Base-by-base conservation (phyloP, 30 jellyfish, hydroid and myxozoan genomes). In the Sanderia malayensis region DNA sequence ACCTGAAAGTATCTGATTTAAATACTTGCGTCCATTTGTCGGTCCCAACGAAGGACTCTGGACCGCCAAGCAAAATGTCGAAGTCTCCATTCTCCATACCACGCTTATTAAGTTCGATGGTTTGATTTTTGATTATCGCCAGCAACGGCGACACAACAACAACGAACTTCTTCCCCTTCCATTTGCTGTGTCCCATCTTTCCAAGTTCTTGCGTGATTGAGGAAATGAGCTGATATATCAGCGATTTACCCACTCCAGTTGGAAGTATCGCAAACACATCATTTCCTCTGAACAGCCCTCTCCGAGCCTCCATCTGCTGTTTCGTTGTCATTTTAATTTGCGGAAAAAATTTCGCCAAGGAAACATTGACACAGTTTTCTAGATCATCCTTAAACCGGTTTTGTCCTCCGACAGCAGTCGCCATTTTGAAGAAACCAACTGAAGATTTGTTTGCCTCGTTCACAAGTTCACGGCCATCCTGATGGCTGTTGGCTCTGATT, bases 71-170 rank as follows among this genome's bases (percentile, higher is more conserved):
- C 58, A 66, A 28, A 1, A 34, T 66, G 22, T 45, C 62, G 8
- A 66, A 66, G 15, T 66, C 58, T 28, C 79, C 79, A 37, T 66
- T 66, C 79, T 66, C 24, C 13, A 66, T 66, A 66, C 79, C 63
- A 66, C 79, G 58, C 58, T 66, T 66, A 34, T 66, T 66, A 15
- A 66, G 44, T 28, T 2, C 30, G 66, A 10, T 44, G 21, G 79
- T 45, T 66, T 66, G 79, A 1, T 37, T 34, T n/a, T 66, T 6
- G 8, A 34, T 66, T 17, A 32, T 29, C 60, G 76, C 57, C 46
- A 63, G 28, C 30, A n/a, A 63, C 76, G 27, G 26, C 22, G 69
- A 23, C 31, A 58, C 69, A 58, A 3, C 55, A 41, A 41, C 55
- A 41, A 41, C 55, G 55, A 41, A 41, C 15, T 41, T 41, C 55